Evolutionary conservation across 2,797 vertebrate species (phyloP).

Genomic region (Sibirionetta formosa): DNA sequence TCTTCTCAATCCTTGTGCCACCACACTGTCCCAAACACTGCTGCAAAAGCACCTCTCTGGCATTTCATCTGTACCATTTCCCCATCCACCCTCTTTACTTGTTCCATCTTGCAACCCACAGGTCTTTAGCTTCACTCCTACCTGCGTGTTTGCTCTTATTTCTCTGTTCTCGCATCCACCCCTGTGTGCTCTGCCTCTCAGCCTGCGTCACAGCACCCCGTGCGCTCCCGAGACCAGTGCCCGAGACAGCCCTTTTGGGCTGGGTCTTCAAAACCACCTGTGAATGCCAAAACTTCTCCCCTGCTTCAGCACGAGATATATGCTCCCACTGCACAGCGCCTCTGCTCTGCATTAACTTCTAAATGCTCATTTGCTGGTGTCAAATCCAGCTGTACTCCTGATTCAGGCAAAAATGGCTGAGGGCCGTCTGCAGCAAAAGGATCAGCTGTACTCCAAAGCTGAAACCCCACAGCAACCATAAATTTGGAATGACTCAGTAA

Average conservation of each 20-base stretch:
- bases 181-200: background rate
- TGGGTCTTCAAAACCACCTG: background rate
- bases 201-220: too few relatives aligned
- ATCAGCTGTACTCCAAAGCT: background rate
- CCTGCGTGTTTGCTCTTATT: background rate
- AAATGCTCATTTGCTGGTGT: rapidly evolving
- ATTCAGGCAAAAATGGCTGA: background rate
- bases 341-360: background rate
- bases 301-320: background rate
- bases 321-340: rapidly evolving
- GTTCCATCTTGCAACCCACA: background rate
- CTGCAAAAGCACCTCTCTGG: background rate
- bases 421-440: background rate
- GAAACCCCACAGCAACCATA: background rate
- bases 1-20: background rate
- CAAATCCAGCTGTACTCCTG: rapidly evolving
- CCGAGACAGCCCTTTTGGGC: background rate
- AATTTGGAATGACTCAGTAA: background rate
- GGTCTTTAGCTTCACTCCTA: background rate
- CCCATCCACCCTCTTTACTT: background rate
- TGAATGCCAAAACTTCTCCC: background rate
- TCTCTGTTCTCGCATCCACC: background rate
- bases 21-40: background rate
- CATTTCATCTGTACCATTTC: background rate
- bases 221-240: background rate